phyloP scores from a whole-genome alignment of 2,797 vertebrate species.

The Etheostoma nigrum region DNA sequence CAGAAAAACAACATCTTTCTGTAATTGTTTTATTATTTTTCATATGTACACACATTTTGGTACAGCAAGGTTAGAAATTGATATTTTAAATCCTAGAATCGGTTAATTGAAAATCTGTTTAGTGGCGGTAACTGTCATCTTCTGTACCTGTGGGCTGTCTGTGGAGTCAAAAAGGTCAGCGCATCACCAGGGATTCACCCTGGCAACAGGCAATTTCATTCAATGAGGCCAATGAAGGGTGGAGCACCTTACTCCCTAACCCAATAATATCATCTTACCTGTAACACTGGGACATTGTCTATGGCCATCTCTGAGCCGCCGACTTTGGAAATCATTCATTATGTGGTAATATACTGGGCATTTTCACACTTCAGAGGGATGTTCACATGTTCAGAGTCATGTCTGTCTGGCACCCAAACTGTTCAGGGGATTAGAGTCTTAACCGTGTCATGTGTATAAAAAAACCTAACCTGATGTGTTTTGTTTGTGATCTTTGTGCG shows the following conservation, averaged over 20 bases:
- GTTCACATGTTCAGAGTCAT: slow-evolving; percentile 25
- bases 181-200: slow-evolving; percentile 62
- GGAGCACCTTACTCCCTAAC: slow-evolving; percentile 32
- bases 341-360: slow-evolving; percentile 3
- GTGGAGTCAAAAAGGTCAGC: slow-evolving; percentile 69
- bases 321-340: slow-evolving; percentile 25
- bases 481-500: slow-evolving; percentile 61
- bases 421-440: slow-evolving; percentile 36
- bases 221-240: slow-evolving; percentile 39
- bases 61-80: not conserved
- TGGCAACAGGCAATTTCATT: slow-evolving; percentile 55
- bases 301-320: slow-evolving; percentile 16
- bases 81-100: not conserved
- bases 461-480: slow-evolving; percentile 52
- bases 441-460: slow-evolving; percentile 41
- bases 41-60: not conserved
- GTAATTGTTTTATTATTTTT: not conserved
- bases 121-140: slow-evolving; percentile 12
- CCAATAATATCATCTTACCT: slow-evolving; percentile 72
- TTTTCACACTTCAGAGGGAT: slow-evolving; percentile 39
- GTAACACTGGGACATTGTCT: slow-evolving; percentile 56
- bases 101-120: slow-evolving; percentile 34
- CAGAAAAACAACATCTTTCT: slow-evolving; percentile 2
- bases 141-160: slow-evolving; percentile 37
- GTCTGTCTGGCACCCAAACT: slow-evolving; percentile 28